Base-by-base conservation (phyloP, 2,797 vertebrate species). In the Varecia variegata region DNA sequence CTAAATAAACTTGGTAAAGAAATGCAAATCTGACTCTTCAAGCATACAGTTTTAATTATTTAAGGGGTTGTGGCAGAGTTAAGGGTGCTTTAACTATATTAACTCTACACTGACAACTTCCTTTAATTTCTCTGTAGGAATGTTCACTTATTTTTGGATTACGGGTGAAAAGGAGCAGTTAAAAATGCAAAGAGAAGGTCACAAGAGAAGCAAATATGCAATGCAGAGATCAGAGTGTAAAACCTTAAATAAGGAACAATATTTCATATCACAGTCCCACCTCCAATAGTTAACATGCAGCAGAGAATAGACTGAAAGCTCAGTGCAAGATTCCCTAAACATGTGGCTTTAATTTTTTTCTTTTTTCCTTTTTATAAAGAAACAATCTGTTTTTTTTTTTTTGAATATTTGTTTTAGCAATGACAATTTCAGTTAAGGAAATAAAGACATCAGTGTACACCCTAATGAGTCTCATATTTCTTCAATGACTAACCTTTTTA, bases 41-140 rank as follows among this genome's bases (percentile, higher is more conserved):
- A 97, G 96, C 97, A 96, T 88, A 97, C 94, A 96, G 95, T 95
- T 97, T 97, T 97, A 97, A 97, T 97, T 97, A 97, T 97, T 97
- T 97, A 97, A 97, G 68, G 88, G 74, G 94, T 96, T 95, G 96
- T 90, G 87, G 86, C 90, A 54, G 74, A 67, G 93, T 93, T 97
- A 95, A 97, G 88, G 89, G 85, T 92, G 94, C 83, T 92, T 96
- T 96, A 92, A 94, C 91, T 92, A 35, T 94, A 97, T 97, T 97
- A 97, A 96, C 91, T 97, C 95, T 96, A 77, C 54, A 27, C 95
- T 54, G 87, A 95, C 96, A 96, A 93, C 76, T 60, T 90, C 88
- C 90, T 94, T 95, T 97, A 92, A 95, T 97, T 93, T 97, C 94
- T 96, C 94, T 40, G 52, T 67, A 85, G 79, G 32, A 94, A 95